Evolutionary conservation across 2,888 invertebrate genomes (phyloP).

Genomic region (Xanthia icteritia): DNA sequence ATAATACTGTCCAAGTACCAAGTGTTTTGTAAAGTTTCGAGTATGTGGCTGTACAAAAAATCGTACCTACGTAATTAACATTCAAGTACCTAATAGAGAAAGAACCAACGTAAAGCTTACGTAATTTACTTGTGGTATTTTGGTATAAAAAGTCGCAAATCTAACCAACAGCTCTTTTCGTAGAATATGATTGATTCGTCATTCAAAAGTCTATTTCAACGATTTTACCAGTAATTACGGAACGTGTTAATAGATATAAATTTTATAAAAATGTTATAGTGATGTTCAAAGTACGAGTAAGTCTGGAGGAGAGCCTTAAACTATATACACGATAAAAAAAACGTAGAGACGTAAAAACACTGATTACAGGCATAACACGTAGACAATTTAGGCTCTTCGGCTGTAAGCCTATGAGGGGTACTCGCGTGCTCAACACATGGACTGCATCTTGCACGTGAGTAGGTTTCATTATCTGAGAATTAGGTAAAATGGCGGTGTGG

Average conservation of each 20-base stretch:
- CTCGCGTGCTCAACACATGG: slow-evolving; percentile 50
- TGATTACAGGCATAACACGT: slow-evolving; percentile 42
- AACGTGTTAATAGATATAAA: slow-evolving; percentile 12
- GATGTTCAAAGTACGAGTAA: slow-evolving; percentile 31
- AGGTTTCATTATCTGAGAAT: slow-evolving; percentile 72
- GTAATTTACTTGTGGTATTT: slow-evolving; percentile 21
- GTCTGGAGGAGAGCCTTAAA: slow-evolving; percentile 37
- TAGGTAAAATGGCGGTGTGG: slow-evolving; percentile 76
- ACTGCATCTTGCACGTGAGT: slow-evolving; percentile 71
- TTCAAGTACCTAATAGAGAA: slow-evolving; percentile 1
- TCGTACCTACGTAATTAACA: background rate
- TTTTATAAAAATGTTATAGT: slow-evolving; percentile 18
- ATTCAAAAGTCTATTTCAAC: slow-evolving; percentile 5
- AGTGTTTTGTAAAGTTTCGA: slow-evolving; percentile 15
- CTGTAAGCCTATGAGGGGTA: slow-evolving; percentile 28
- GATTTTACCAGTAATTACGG: slow-evolving; percentile 5
- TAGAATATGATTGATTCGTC: slow-evolving; percentile 17
- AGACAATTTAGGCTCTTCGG: slow-evolving; percentile 41
- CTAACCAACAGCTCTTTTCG: background rate
- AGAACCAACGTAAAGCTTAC: slow-evolving; percentile 18
- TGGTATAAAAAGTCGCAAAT: background rate
- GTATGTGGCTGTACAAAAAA: background rate
- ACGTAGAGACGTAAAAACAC: slow-evolving; percentile 14
- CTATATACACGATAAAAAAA: slow-evolving; percentile 12
- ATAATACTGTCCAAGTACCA: background rate